Percentiles rank a stretch among this genome's conserved stretches.
phyloP scores from a whole-genome alignment of 1,140 invertebrate genomes.

The Meloidogyne floridensis region DNA sequence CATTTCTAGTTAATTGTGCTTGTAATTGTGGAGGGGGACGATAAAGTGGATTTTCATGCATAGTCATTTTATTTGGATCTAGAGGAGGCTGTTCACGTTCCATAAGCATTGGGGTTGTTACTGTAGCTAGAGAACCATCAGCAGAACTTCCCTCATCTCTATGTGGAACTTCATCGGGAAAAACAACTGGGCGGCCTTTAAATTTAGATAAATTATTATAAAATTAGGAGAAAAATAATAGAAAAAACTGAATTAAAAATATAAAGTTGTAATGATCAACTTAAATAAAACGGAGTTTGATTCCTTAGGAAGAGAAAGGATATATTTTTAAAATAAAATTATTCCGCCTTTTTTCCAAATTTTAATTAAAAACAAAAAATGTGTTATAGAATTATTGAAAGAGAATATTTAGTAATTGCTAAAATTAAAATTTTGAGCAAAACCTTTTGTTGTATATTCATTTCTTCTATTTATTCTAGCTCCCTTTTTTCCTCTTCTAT shows the following conservation, averaged over 20 bases:
- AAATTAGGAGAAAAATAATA: no score
- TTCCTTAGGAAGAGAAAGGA: no score
- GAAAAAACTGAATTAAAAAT: background rate
- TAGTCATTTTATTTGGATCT: conserved; percentile 47
- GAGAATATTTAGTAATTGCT: no score
- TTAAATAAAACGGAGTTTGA: no score
- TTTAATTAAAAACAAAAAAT: no score
- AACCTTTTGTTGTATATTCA: conserved; percentile 54
- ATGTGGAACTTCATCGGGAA: conserved; percentile 58
- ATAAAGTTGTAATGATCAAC: background rate
- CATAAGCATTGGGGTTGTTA: conserved; percentile 58
- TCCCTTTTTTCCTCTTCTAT: conserved; percentile 17
- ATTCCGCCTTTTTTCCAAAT: no score
- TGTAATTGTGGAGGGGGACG: conserved; percentile 47
- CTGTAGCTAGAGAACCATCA: conserved; percentile 39
- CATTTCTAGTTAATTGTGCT: conserved; percentile 21
- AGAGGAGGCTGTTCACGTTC: conserved; percentile 57
- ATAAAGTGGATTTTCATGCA: conserved; percentile 61
- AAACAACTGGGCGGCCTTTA: conserved; percentile 53
- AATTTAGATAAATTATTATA: background rate
- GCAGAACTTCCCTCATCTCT: conserved; percentile 40
- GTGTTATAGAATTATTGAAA: no score
- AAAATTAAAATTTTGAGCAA: background rate
- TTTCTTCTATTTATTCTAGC: conserved; percentile 47
- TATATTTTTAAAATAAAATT: no score